phyloP scores from a whole-genome alignment of 92 coral and sea anemone genomes.

The Desmophyllum pertusum region DNA sequence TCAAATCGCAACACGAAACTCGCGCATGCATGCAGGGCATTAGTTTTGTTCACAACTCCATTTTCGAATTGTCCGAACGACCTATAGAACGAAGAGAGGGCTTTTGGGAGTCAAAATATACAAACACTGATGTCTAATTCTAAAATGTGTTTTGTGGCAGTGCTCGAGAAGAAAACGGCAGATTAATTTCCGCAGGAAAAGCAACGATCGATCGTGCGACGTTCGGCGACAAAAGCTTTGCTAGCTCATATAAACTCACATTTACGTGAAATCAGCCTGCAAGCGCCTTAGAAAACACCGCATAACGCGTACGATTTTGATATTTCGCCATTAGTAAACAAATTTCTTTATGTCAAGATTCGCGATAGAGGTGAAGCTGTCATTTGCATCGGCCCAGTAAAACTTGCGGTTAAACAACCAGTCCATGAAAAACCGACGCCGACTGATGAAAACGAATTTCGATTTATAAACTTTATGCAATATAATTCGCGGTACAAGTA shows the following conservation, averaged over 20 bases:
- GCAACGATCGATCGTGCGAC: background rate
- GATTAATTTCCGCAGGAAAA: constrained; percentile 15
- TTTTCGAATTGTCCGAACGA: background rate
- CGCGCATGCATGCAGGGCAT: background rate
- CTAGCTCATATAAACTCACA: background rate
- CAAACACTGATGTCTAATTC: background rate
- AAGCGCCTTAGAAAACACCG: background rate
- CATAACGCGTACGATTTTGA: background rate
- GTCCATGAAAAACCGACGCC: constrained; percentile 9
- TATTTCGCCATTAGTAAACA: constrained; percentile 21
- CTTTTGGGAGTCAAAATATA: background rate
- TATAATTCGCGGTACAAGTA: background rate
- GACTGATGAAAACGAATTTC: background rate
- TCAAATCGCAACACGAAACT: constrained; percentile 7
- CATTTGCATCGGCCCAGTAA: constrained; percentile 20
- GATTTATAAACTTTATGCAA: background rate
- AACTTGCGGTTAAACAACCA: constrained; percentile 48
- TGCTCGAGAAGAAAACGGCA: background rate
- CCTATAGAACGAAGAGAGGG: background rate
- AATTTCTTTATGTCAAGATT: constrained; percentile 24
- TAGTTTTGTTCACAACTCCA: background rate
- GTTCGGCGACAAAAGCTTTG: background rate
- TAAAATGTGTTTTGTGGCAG: background rate
- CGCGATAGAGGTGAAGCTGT: constrained; percentile 33
- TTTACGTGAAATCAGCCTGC: background rate